Evolutionary conservation across 2,113 vertebrate species (phyloP), one percentile per base, ranked within the genome.

Genomic region (Cynopterus brachyotis): DNA sequence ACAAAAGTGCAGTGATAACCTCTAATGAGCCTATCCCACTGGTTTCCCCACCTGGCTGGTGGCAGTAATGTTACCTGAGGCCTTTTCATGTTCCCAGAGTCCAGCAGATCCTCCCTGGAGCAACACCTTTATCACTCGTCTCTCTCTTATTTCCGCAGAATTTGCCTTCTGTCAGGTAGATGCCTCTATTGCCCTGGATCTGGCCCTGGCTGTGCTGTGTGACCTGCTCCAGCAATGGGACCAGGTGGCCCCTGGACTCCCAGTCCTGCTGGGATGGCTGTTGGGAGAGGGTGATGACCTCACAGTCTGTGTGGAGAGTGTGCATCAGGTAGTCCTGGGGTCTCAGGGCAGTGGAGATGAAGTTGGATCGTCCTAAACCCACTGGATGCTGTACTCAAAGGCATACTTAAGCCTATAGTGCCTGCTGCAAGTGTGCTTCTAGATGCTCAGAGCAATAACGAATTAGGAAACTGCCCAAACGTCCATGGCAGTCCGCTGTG

Each of bases 241-340:
- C 5, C 97, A 99, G 95, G 94, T 98, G n/a, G 75, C 4, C 1
- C 70, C 98, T 0, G 99, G 99, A 3, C 82, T 99, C 57, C 97
- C 96, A 0, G 42, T 99, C 79, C 97, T 99, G 87, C 98, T 99
- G 20, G 98, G 98, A 59, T 99, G 99, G 99, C 98, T 99, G 95
- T 96, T 99, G 97, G 99, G 99, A 96, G 98, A 99, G 0, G 62
- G 17, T 1, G 93, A 97, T 0, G 95, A 98, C 45, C 64, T 16
- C 69, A 12, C 12, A n/a, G 96, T 16, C 66, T 53, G 16, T 26
- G 19, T 45, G 0, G 98, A 98, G 93, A 82, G 94, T 30, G n/a
- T 82, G 15, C 80, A 89, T 17, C 70, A 59, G 98, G 99, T 99
- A 98, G 98, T 78, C 57, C 9, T 2, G 6, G 50, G 47, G 50